Percentiles rank a stretch among this genome's conserved stretches.
Conservation (phyloP, 64 coral and sea anemone species). For the Actinia tenebrosa region DNA sequence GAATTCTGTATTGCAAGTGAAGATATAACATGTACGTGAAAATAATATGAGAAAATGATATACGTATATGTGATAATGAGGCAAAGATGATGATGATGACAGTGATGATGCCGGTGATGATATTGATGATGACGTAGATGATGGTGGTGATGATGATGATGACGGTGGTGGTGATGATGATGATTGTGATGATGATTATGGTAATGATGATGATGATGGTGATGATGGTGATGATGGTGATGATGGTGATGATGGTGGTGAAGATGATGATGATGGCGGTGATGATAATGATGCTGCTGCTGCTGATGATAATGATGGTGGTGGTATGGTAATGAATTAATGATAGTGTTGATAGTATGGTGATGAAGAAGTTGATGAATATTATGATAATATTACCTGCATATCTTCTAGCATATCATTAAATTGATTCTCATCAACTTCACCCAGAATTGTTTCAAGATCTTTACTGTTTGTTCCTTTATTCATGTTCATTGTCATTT, state of each 20-base stretch:
- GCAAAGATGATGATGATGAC: too few relatives aligned
- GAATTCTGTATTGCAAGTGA: slow-evolving; percentile 12
- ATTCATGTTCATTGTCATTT: background rate
- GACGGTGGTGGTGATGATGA: background rate
- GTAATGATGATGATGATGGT: background rate
- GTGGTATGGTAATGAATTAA: background rate
- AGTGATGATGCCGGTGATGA: background rate
- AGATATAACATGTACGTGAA: background rate
- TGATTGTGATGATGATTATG: background rate
- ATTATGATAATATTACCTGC: background rate
- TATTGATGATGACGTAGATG: background rate
- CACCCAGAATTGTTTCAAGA: background rate
- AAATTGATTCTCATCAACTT: background rate
- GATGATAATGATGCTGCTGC: too few relatives aligned
- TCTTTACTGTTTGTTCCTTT: background rate
- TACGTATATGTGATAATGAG: too few relatives aligned
- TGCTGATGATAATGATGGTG: background rate
- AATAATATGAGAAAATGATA: too few relatives aligned
- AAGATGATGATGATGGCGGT: background rate
- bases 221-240: too few relatives aligned
- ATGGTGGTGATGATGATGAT: background rate
- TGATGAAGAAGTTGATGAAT: background rate
- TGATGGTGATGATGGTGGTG: background rate
- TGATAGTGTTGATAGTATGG: background rate
- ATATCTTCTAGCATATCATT: background rate